Percentiles rank a stretch among this genome's conserved stretches.
Conservation (phyloP, 2,113 vertebrate species). For the Phalacrocorax carbo region DNA sequence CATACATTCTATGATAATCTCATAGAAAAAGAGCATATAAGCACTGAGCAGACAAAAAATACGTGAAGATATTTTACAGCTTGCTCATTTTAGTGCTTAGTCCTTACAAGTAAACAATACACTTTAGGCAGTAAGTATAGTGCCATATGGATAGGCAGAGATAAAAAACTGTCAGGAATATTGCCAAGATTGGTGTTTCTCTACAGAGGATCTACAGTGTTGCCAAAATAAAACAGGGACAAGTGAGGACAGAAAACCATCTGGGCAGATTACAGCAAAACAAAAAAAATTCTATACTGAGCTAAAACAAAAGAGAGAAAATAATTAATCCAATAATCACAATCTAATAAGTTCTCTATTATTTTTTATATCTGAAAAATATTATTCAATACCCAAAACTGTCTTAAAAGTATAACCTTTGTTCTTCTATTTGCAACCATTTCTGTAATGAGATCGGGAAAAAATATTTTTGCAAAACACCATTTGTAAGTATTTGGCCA, state of each 20-base stretch:
- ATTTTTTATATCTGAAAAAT: neutral
- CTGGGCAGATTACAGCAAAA: neutral
- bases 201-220: neutral
- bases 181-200: conserved; percentile 28
- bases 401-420: neutral
- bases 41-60: neutral
- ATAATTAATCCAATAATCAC: neutral
- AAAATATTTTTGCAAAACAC: neutral
- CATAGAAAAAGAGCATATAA: neutral
- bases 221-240: conserved; percentile 39
- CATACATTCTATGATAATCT: neutral
- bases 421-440: neutral
- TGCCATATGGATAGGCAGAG: conserved; percentile 20
- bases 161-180: conserved; percentile 31
- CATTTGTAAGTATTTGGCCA: neutral
- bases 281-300: neutral
- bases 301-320: neutral
- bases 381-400: neutral
- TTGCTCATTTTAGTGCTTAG: conserved; percentile 15
- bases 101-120: neutral
- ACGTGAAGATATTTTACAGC: neutral
- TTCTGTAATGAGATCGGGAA: neutral
- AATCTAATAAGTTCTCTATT: neutral
- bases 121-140: conserved; percentile 19
- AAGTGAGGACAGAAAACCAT: conserved; percentile 14